A percentile compares a stretch with the other conserved stretches of the same genome.
phyloP scores from a whole-genome alignment of 1,140 invertebrate genomes.

The Parapsyche elsis region DNA sequence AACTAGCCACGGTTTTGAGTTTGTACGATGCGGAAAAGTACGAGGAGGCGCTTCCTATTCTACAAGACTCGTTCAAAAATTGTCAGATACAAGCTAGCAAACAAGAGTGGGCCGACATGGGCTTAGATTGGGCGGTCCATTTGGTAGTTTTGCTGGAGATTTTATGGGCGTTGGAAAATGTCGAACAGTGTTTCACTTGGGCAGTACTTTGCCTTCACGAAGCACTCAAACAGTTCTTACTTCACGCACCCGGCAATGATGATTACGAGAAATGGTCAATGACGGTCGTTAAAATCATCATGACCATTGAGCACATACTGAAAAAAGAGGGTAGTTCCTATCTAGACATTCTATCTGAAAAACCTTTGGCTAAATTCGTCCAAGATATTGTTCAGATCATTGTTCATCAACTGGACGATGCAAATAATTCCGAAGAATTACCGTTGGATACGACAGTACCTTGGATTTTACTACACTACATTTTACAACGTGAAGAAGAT shows the following conservation, averaged over 20 bases:
- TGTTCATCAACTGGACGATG: constrained; percentile 77
- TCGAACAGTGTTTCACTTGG: constrained; percentile 80
- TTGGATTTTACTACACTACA: constrained; percentile 86
- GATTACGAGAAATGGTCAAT: constrained; percentile 73
- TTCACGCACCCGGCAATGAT: constrained; percentile 63
- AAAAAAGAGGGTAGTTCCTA: constrained; percentile 67
- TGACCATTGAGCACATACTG: constrained; percentile 75
- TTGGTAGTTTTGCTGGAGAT: constrained; percentile 76
- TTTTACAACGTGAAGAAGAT: constrained; percentile 74
- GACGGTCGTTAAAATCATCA: constrained; percentile 75
- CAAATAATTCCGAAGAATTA: constrained; percentile 72
- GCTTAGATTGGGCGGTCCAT: constrained; percentile 68
- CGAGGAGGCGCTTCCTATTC: constrained; percentile 72
- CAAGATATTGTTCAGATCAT: constrained; percentile 81
- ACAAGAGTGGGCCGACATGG: constrained; percentile 64
- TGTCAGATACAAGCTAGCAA: constrained; percentile 62
- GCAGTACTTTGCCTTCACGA: constrained; percentile 77
- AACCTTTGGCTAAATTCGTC: constrained; percentile 73
- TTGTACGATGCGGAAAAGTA: constrained; percentile 73
- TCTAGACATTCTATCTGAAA: constrained; percentile 68
- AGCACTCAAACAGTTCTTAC: constrained; percentile 70
- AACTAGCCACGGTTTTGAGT: constrained; percentile 66
- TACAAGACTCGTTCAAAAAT: constrained; percentile 74
- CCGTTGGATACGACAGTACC: constrained; percentile 78
- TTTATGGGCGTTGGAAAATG: constrained; percentile 71